phyloP scores from a whole-genome alignment of 1,140 invertebrate species.

The Microplitis mediator region DNA sequence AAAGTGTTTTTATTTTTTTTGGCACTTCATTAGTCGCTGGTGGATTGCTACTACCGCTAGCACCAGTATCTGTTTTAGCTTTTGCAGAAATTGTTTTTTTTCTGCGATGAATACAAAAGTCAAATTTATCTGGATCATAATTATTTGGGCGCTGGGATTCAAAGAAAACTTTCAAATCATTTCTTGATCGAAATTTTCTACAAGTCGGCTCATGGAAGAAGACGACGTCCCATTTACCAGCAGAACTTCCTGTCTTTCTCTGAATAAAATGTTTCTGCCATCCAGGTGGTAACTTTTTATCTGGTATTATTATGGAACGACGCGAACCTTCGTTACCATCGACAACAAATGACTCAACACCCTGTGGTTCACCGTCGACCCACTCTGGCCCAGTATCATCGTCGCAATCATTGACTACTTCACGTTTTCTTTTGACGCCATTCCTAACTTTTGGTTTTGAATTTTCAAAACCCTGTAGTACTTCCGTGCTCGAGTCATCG shows the following conservation, averaged over 20 bases:
- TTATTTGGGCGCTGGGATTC: conserved; percentile 51
- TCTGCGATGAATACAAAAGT: conserved; percentile 59
- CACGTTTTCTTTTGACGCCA: conserved; percentile 40
- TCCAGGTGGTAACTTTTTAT: conserved; percentile 72
- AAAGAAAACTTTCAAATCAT: conserved; percentile 57
- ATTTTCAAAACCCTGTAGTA: conserved; percentile 40
- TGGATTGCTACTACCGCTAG: background rate
- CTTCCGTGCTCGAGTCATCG: conserved; percentile 26
- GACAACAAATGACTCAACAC: conserved; percentile 53
- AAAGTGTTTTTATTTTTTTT: conserved; percentile 57
- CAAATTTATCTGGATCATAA: conserved; percentile 59
- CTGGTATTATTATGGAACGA: conserved; percentile 72
- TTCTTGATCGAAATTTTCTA: conserved; percentile 60
- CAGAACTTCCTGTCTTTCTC: conserved; percentile 69
- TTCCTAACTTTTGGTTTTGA: conserved; percentile 37
- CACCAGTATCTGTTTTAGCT: conserved; percentile 41
- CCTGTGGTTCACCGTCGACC: conserved; percentile 55
- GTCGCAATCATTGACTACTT: conserved; percentile 41
- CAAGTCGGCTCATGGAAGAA: conserved; percentile 65
- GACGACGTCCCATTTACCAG: conserved; percentile 82
- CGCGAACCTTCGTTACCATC: conserved; percentile 59
- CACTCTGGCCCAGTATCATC: conserved; percentile 54
- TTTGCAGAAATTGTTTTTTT: conserved; percentile 36
- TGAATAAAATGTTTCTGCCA: conserved; percentile 80
- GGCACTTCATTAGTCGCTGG: conserved; percentile 25